Evolutionary conservation across 2,113 vertebrate genomes (phyloP), one percentile per base, ranked within the genome.

Genomic region (Myrmophylax atrothorax): DNA sequence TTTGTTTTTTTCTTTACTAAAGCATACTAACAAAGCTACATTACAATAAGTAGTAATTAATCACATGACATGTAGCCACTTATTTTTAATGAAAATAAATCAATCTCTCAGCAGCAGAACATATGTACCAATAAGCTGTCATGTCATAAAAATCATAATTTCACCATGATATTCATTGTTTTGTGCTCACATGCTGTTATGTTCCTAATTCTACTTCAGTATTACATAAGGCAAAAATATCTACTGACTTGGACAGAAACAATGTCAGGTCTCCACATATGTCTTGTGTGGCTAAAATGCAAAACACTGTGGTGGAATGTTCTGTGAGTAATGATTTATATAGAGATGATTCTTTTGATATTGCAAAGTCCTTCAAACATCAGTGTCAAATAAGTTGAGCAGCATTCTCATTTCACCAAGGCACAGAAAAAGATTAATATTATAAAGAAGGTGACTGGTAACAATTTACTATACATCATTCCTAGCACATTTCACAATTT

Each of bases 401-500:
- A 93, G 50, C 42, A 80, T 88, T 85, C 63, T 88, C 37, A 69
- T 92, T 93, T 91, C 33, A 83, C 50, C 55, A 58, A 83, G 76
- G 60, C 60, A 76, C 63, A 66, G 50, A 17, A 70, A 58, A 85
- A 82, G 15, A 85, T 80, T 68, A 66, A 73, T 80, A 69, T 85
- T 75, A 70, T 77, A 80, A 92, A 90, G 68, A 73, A 83, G 10
- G 37, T 90, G 62, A 83, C 70, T 70, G 75, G 23, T 82, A 88
- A 73, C 63, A 88, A 86, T 90, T 83, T 91, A 49, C 49, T 76
- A 58, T 85, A 69, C 59, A 84, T 83, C 12, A 37, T 84, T 94
- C 35, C 55, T 88, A 92, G 64, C 11, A 50, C 7, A 85, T 90
- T 88, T 85, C 31, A 76, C 46, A 75, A 40, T 88, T 90, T 69